Evolutionary conservation across 2,113 vertebrate species (phyloP), one percentile per base, ranked within the genome.

Genomic region (Corydoras maculifer): DNA sequence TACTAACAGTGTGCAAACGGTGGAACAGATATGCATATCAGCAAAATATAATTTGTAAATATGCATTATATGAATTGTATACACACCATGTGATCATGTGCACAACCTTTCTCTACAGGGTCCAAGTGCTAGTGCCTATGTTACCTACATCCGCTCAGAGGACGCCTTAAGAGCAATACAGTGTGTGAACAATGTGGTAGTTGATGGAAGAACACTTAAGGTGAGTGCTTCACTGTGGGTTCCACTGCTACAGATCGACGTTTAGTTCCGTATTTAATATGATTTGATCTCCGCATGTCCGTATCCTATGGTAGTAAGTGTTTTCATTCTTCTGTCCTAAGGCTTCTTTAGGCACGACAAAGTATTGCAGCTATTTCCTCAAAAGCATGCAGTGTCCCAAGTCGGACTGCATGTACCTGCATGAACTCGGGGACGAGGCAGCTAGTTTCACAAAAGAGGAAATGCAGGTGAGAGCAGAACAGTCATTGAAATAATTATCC

Each of bases 381-480:
- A 99, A 99, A 91, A 98, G 96, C 86, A 98, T 97, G 95, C 97
- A 99, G 87, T 99, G 96, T 88, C 97, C 97, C 79, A 99, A 99
- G 86, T 92, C 94, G 79, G 97, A 99, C 87, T 99, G 97, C 86
- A 98, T 98, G 97, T 99, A 99, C 91, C 89, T 99, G 86, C 96
- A 99, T 75, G 97, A 99, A 79, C 80, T 99, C 82, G 97, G 96
- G 54, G 97, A 99, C 70, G 97, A 99, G 89, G 96, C 96, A n/a
- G 97, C 97, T 87, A 99, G 97, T 87, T 99, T 99, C 87, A 99
- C 97, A 79, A 99, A 99, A 91, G 97, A 99, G 73, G 97, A 99
- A 85, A 99, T 99, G 97, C 97, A 99, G 91, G 97, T 98, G 88
- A 83, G 61, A 9, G 12, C 13, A 59, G 5, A 50, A 25, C 18